Evolutionary conservation across 2,888 invertebrate genomes (phyloP).

Genomic region (Lasius fuliginosus): DNA sequence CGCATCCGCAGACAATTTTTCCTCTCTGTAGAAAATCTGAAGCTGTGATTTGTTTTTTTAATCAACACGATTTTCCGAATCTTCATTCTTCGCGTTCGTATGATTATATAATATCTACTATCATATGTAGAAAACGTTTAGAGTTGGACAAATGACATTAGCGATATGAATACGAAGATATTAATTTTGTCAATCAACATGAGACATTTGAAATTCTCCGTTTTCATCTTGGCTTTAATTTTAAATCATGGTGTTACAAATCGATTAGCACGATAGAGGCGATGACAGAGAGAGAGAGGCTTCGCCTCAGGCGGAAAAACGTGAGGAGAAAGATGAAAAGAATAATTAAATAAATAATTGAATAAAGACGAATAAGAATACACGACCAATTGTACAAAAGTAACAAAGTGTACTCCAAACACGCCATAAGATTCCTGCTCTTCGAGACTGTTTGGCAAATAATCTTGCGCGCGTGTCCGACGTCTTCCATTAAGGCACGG

Average conservation of each 20-base stretch:
- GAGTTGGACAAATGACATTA: not conserved
- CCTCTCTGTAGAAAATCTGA: not conserved
- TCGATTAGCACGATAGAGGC: not conserved
- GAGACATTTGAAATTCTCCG: not conserved
- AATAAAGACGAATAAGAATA: conserved; percentile 35
- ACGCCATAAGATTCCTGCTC: conserved; percentile 42
- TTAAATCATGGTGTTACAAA: not conserved
- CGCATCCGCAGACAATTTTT: conserved; percentile 16
- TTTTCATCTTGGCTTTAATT: not conserved
- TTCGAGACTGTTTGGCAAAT: conserved; percentile 34
- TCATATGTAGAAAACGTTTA: not conserved
- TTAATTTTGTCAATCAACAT: conserved; percentile 4
- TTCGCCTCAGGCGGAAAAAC: not conserved
- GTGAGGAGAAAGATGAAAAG: not conserved
- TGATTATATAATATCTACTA: not conserved
- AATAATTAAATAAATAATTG: conserved; percentile 43
- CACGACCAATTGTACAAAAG: not conserved
- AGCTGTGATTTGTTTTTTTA: conserved; percentile 10
- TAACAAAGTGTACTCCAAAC: conserved; percentile 42
- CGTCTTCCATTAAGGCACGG: conserved; percentile 29
- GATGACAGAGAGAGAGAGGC: not conserved
- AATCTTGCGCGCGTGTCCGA: conserved; percentile 16
- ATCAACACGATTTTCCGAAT: not conserved
- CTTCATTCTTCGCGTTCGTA: not conserved
- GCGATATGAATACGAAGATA: not conserved